These are phyloP conservation scores for Acleris cristana DNA, from an alignment of 2,888 invertebrate genomes.

Conservation along the genomic window DNA sequence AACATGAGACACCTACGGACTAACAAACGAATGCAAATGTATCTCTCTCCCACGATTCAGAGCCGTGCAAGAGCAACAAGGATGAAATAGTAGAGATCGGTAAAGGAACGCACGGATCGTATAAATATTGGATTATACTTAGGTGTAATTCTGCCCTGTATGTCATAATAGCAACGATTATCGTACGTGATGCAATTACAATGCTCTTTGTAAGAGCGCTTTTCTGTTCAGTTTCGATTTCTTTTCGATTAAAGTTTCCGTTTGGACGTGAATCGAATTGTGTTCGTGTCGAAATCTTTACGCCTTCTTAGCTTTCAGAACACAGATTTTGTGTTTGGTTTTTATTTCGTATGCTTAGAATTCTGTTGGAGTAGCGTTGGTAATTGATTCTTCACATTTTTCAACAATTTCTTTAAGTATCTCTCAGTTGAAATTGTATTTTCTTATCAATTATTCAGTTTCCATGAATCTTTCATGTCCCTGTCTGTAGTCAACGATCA, in stretches of 20 bases:
- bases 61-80: conserved; percentile 41
- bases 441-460: conserved; percentile 4
- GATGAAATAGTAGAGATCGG: conserved; percentile 46
- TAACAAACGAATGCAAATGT: conserved; percentile 45
- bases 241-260: conserved; percentile 73
- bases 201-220: conserved; percentile 68
- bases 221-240: conserved; percentile 69
- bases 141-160: conserved; percentile 78
- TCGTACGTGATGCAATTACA: conserved; percentile 82
- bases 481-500: background rate
- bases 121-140: conserved; percentile 83
- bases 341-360: conserved; percentile 6
- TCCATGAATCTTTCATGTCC: conserved; percentile 4
- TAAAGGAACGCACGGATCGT: conserved; percentile 67
- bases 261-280: conserved; percentile 66
- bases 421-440: background rate
- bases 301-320: conserved; percentile 65
- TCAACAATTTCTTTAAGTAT: background rate
- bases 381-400: conserved; percentile 20
- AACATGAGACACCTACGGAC: conserved; percentile 70
- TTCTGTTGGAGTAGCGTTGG: conserved; percentile 3
- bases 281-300: conserved; percentile 62
- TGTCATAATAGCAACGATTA: conserved; percentile 82
- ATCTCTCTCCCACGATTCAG: conserved; percentile 47
- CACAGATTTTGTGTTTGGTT: conserved; percentile 38